Conservation (phyloP, 2,888 invertebrate species). For the Melinaea menophilus region DNA sequence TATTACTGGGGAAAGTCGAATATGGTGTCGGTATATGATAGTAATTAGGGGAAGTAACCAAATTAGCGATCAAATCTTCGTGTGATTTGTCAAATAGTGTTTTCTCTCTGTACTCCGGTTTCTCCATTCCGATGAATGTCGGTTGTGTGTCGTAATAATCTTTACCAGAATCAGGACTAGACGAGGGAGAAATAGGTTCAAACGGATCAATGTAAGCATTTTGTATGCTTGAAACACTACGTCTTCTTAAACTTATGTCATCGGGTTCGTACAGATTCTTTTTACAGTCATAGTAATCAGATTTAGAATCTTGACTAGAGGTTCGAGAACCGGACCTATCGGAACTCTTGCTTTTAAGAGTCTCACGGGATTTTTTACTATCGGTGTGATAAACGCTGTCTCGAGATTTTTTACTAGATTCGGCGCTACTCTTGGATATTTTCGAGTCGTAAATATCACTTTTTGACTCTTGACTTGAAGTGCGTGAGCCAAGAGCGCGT, state of each 20-base stretch:
- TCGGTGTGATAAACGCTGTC: conserved; percentile 82
- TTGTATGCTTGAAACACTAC: conserved; percentile 59
- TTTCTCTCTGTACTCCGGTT: conserved; percentile 73
- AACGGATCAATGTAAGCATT: conserved; percentile 66
- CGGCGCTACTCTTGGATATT: conserved; percentile 80
- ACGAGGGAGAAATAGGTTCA: conserved; percentile 77
- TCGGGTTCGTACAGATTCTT: conserved; percentile 67
- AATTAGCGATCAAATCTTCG: conserved; percentile 78
- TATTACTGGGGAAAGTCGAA: conserved; percentile 80
- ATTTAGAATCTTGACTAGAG: conserved; percentile 85
- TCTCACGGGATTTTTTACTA: conserved; percentile 81
- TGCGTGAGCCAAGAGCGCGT: conserved; percentile 79
- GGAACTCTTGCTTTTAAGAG: conserved; percentile 80
- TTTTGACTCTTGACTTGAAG: conserved; percentile 84
- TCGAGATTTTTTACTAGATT: conserved; percentile 81
- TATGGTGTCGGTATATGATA: conserved; percentile 80
- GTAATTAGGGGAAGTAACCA: conserved; percentile 63
- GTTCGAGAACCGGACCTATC: conserved; percentile 80
- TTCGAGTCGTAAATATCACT: conserved; percentile 84
- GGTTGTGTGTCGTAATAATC: conserved; percentile 79
- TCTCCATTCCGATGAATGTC: conserved; percentile 66
- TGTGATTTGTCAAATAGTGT: conserved; percentile 76
- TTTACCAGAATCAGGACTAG: conserved; percentile 82
- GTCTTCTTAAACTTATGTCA: conserved; percentile 53
- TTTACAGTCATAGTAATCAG: conserved; percentile 83